A percentile compares a stretch with the other conserved stretches of the same genome.
phyloP scores from a whole-genome alignment of 2,888 invertebrate species.

The Amblyteles armatorius region DNA sequence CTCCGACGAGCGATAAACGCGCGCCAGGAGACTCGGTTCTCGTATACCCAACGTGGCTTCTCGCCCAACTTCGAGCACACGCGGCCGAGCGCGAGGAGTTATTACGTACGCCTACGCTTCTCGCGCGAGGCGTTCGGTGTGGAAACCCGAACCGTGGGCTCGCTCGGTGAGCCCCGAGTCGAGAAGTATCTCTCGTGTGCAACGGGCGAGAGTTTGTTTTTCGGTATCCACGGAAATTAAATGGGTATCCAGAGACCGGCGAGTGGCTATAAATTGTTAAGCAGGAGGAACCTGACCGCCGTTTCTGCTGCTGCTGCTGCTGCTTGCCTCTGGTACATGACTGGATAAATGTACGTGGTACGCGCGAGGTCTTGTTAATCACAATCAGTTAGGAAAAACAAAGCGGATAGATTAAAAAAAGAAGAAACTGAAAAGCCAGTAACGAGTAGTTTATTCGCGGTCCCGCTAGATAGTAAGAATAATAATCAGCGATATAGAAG shows the following conservation, averaged over 20 bases:
- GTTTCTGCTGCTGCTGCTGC: constrained; percentile 59
- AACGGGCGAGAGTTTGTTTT: constrained; percentile 72
- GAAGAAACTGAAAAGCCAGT: constrained; percentile 4
- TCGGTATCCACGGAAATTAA: constrained; percentile 78
- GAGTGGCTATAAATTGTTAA: constrained; percentile 69
- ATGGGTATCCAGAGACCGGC: constrained; percentile 71
- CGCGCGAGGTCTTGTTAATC: constrained; percentile 67
- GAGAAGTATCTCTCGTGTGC: constrained; percentile 19
- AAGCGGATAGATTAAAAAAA: constrained; percentile 23
- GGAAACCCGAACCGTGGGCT: constrained; percentile 72
- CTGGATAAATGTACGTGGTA: constrained; percentile 63
- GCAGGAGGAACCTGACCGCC: constrained; percentile 58
- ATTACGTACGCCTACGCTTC: constrained; percentile 79
- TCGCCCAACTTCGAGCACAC: constrained; percentile 74
- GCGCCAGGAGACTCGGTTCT: constrained; percentile 59
- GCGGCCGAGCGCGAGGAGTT: constrained; percentile 72
- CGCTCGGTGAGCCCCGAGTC: constrained; percentile 34
- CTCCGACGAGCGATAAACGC: constrained; percentile 74
- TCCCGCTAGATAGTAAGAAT: background rate
- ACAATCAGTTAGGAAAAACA: constrained; percentile 55
- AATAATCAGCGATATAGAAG: background rate
- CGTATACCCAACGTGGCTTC: constrained; percentile 65
- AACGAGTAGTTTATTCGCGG: background rate
- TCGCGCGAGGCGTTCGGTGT: constrained; percentile 68
- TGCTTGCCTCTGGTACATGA: constrained; percentile 48